Base-by-base conservation (phyloP, 2,888 invertebrate genomes). In the Tiphia femorata region DNA sequence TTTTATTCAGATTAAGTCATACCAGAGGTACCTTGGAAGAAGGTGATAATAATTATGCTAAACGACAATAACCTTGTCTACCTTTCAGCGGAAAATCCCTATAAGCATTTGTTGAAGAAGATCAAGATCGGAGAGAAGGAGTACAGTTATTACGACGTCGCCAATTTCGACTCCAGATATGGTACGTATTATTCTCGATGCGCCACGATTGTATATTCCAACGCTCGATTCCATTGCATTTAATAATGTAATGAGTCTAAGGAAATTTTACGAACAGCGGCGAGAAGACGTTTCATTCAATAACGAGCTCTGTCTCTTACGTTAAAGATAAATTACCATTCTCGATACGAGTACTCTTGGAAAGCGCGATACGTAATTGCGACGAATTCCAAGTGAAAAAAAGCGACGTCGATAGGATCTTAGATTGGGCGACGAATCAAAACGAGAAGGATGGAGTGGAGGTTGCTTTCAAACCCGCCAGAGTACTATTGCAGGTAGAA, bases 341-440 rank as follows among this genome's bases (percentile, higher is more conserved):
- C 86, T 96, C 96, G 5, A 92, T 99, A 70, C 88, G 97, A 62
- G 92, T 98, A 1, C 87, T 99, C 0, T 85, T 99, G 78, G 99
- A 99, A 86, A 96, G 97, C 0, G 97, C 97, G 23, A 92, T 98
- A 1, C 88, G 98, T 49, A 97, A 97, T 85, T 98, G 98, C 83
- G 98, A 99, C 84, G 92, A 93, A 76, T 98, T 98, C 83, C 95
- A 96, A 82, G 92, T 98, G 7, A 86, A 90, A 50, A 87, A 91
- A 80, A 86, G 89, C 62, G 98, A 99, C 86, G 97, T 98, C 0
- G 86, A 92, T 64, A 95, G 90, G 64, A 94, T 98, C 35, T 86
- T 98, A 49, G 88, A 92, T 60, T 99, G 98, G 98, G 91, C 94
- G 75, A 83, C 83, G 40, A 92, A 91, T 79, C 94, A 95, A 82